Evolutionary conservation across 2,888 invertebrate genomes (phyloP), one percentile per base, ranked within the genome.

Genomic region (Lepas anatifera): DNA sequence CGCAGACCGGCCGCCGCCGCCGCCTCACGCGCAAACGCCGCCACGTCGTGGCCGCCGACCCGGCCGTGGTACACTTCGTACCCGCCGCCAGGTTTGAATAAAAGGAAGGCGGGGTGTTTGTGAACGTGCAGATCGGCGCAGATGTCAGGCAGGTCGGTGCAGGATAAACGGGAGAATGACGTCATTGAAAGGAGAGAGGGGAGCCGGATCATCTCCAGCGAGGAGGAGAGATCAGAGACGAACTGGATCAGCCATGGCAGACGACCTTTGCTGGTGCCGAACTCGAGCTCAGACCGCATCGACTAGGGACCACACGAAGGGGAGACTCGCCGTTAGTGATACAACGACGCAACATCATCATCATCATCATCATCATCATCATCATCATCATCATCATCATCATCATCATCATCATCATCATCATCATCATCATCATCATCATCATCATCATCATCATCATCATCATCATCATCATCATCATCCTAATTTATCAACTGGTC

Each of bases 61-160:
- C 73, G 72, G 35, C 73, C 73, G 72, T 73, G 68, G 37, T 22
- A 85, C 22, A 88, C 81, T 77, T 92, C 91, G 79, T 89, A 88
- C 0, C 86, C 88, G 4, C 91, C 90, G 32, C 87, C 87, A 35
- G 32, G 80, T 78, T 92, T 92, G 74, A 92, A 81, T 10, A 90
- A 82, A 22, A 85, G 87, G 85, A 90, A 90, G 25, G 86, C 83
- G 0, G 91, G 90, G 75, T 77, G 79, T 74, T 83, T 82, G 64
- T 76, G 75, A 63, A 84, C 76, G 75, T 86, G 85, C 22, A 88
- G 78, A 8, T 83, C 83, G 0, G 79, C 77, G 76, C 89, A 89
- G 1, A 88, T 78, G 32, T 81, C 80, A 0, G 81, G 74, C 78
- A 83, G 83, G 72, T 78, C 80, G 3, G 83, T 85, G 76, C 89